Base-by-base conservation (phyloP, 2,113 vertebrate genomes). In the Noturus placidus region DNA sequence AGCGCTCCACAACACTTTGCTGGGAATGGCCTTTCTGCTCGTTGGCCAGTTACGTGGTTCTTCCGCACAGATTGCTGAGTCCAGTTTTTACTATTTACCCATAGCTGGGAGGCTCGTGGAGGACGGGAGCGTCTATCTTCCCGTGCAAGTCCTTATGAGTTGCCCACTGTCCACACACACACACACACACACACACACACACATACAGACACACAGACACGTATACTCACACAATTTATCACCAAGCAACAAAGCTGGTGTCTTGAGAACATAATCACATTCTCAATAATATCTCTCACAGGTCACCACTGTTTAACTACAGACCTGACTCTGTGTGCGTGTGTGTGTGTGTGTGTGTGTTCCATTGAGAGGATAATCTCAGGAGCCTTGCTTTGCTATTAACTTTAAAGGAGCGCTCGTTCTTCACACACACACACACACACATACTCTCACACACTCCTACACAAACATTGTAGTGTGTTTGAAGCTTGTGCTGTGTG, bases 401-500 rank as follows among this genome's bases (percentile, higher is more conserved):
- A 92, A 89, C 86, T 92, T 77, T 83, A 84, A 88, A 80, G 91
- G 92, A 92, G 87, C 87, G 46, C 87, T 91, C 81, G 91, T 76
- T 46, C 38, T 76, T 76, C 6, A 25, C 2, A 13, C 4, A 1
- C 35, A 74, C 35, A 38, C 19, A 74, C 70, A 74, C 70, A 74
- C 22, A 76, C 20, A 46, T 10, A 27, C 4, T 14, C 38, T 27
- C 69, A 38, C 17, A 72, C 69, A 72, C 30, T 35, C 30, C 19
- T 63, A 79, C n/a, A 76, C 59, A 46, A 50, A 84, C 33, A 88
- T 87, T 88, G 85, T 79, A 89, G 90, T 86, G 91, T 91, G 93
- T 95, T 94, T 95, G 94, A 95, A 94, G 92, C 87, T 89, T 70
- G n/a, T 61, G n/a, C 57, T 59, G 50, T 46, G 50, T 54, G 79